Evolutionary conservation across 2,888 invertebrate genomes (phyloP).

Genomic region (Ecliptopera silaceata): DNA sequence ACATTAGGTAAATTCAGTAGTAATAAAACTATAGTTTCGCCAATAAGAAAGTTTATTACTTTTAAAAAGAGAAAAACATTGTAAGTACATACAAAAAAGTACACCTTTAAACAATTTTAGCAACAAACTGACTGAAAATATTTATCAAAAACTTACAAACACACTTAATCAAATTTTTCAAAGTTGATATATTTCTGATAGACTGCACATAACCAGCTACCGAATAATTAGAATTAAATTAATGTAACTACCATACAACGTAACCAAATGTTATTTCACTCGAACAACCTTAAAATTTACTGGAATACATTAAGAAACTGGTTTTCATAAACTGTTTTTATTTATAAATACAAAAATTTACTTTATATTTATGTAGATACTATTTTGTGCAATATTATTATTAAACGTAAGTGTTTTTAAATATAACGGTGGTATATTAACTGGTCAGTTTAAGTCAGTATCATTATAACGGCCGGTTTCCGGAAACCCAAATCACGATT

Average conservation of each 20-base stretch:
- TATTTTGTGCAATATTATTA: too few relatives aligned
- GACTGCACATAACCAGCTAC: conserved; percentile 19
- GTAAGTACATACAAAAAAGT: conserved; percentile 73
- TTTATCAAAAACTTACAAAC: conserved; percentile 41
- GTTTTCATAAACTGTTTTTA: conserved; percentile 42
- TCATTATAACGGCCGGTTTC: too few relatives aligned
- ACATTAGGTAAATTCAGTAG: too few relatives aligned
- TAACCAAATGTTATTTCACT: conserved; percentile 36
- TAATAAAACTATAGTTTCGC: conserved; percentile 38
- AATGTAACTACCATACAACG: conserved; percentile 38
- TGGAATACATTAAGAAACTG: conserved; percentile 54
- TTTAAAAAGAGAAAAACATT: conserved; percentile 61
- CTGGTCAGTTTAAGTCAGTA: too few relatives aligned
- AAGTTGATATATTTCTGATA: conserved; percentile 16
- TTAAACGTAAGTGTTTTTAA: too few relatives aligned
- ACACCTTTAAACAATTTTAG: conserved; percentile 50
- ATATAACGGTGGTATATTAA: too few relatives aligned
- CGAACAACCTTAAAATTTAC: conserved; percentile 44
- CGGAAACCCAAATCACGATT: too few relatives aligned
- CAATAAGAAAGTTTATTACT: conserved; percentile 71
- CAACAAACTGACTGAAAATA: conserved; percentile 49
- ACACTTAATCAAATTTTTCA: conserved; percentile 28
- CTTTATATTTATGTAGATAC: too few relatives aligned
- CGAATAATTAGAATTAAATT: conserved; percentile 30
- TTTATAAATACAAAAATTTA: too few relatives aligned